Evolutionary conservation across 1,140 invertebrate species (phyloP).

Genomic region (Acromyrmex heyeri): DNA sequence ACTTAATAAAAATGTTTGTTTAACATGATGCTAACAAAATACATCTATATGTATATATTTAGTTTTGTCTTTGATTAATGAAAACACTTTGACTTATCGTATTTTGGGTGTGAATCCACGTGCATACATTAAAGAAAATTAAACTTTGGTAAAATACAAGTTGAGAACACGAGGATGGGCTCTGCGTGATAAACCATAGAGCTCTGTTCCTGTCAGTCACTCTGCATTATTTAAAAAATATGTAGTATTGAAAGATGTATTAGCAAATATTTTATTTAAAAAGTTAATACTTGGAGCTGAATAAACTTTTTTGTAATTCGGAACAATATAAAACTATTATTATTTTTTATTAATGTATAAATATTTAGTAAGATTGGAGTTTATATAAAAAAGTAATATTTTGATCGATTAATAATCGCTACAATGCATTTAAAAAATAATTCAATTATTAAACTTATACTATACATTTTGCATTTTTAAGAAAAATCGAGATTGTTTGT

Average conservation of each 20-base stretch:
- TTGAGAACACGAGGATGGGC: constrained; percentile 21
- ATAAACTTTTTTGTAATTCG: not conserved
- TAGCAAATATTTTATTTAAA: not conserved
- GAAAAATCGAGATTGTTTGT: constrained; percentile 35
- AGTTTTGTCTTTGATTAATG: constrained; percentile 26
- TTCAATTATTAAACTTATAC: not conserved
- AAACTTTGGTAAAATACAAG: constrained; percentile 34
- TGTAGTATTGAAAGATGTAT: not conserved
- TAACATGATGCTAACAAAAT: constrained; percentile 15
- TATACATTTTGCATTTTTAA: not conserved
- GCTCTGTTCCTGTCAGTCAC: constrained; percentile 53
- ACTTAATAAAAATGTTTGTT: constrained; percentile 10
- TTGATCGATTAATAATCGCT: not conserved
- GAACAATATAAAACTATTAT: not conserved
- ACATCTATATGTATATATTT: not conserved
- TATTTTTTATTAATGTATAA: not conserved
- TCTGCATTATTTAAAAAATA: not conserved
- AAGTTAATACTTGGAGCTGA: not conserved
- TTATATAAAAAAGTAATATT: constrained; percentile 14
- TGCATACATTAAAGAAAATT: constrained; percentile 48
- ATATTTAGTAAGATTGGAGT: not conserved
- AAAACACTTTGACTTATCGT: not conserved
- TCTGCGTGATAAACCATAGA: constrained; percentile 66
- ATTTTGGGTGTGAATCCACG: not conserved
- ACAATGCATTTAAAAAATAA: not conserved